Evolutionary conservation across 2,113 vertebrate genomes (phyloP), one percentile per base, ranked within the genome.

Genomic region (Tychaedon coryphoeus): DNA sequence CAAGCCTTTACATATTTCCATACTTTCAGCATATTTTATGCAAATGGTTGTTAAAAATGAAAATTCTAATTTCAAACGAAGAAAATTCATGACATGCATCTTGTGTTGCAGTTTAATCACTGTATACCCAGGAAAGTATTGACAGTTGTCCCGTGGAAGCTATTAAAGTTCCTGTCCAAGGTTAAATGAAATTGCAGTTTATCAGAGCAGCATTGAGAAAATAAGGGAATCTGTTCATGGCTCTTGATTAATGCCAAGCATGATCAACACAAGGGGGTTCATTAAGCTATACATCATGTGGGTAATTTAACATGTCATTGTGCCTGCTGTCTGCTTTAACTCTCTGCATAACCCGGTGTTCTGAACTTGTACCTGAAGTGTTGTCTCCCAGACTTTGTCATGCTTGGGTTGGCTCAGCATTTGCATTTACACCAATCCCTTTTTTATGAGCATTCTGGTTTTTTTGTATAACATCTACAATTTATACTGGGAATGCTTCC

Each of bases 121-220:
- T 98, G 98, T 99, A 98, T 98, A 98, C 98, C 96, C 97, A 54
- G 98, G 98, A 98, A 99, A 98, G 98, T 99, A 99, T 99, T 98
- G 99, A 99, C 99, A 99, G 99, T 99, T 99, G 99, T 99, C 99
- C 99, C 98, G 98, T 98, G 98, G 98, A 99, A 99, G 99, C 99
- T 99, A 99, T 99, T 99, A 99, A 99, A 99, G 98, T 99, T 99
- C 98, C 99, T 99, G 99, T 99, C 99, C 99, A 99, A 99, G 99
- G 99, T 99, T 99, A 99, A 99, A 99, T 99, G 99, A 99, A 99
- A 99, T 99, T 99, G 99, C 99, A 99, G 99, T 99, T 99, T 99
- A 99, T 99, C 99, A 99, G 98, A 98, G 98, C 98, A 98, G 99
- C 99, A 99, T 99, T 99, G 99, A 99, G 99, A 98, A 99, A 99